Evolutionary conservation across 2,797 vertebrate genomes (phyloP).

Genomic region (Anguilla megastoma): DNA sequence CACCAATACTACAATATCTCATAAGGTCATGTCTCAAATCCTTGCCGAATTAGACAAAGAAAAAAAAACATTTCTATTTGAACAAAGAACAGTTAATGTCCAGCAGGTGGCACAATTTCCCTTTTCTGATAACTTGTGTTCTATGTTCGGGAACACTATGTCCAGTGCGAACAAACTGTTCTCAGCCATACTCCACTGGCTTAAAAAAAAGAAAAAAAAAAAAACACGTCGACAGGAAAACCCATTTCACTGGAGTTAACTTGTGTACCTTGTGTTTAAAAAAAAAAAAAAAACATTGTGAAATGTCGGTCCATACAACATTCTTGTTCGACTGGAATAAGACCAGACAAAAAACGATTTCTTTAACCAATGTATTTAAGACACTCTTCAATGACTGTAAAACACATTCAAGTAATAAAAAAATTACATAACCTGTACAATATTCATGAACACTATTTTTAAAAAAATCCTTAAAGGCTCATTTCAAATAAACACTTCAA

Average conservation of each 20-base stretch:
- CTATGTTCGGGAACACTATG: neutral
- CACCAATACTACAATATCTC: neutral
- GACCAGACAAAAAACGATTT: neutral
- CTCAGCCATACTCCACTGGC: neutral
- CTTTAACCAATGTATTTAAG: constrained; percentile 19
- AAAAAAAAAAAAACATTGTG: no score
- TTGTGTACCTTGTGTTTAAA: neutral
- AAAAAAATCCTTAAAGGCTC: neutral
- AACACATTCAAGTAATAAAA: constrained; percentile 7
- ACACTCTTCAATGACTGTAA: neutral
- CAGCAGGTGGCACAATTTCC: neutral
- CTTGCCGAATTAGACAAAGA: neutral
- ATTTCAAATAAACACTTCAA: neutral
- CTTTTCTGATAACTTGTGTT: neutral
- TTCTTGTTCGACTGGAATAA: neutral
- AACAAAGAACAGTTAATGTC: neutral
- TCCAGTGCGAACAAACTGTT: constrained; percentile 6
- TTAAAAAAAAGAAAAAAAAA: no score
- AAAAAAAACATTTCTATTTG: neutral
- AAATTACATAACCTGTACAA: neutral
- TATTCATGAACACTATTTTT: neutral
- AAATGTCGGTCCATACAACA: neutral
- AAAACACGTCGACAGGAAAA: neutral
- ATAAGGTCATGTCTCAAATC: neutral
- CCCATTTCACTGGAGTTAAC: neutral